Base-by-base conservation (phyloP, 2,888 invertebrate genomes). In the Drosophila hawaiiensis region DNA sequence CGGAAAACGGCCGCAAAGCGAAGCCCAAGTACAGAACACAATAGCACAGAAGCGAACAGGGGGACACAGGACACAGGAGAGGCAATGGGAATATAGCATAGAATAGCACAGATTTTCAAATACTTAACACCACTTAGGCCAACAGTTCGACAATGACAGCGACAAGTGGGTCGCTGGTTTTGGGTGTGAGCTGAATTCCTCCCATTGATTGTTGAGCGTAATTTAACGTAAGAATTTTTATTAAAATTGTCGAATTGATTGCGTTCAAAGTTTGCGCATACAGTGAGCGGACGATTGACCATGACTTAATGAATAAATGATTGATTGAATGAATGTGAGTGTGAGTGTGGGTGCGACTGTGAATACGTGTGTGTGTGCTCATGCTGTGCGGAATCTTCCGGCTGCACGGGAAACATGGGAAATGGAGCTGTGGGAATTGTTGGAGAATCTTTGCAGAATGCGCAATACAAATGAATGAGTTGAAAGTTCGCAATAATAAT, bases 181-280 rank as follows among this genome's bases (percentile, higher is more conserved):
- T 39, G 28, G 31, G 29, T n/a, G n/a, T 9, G 41, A 37, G 7
- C 9, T 29, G 39, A 9, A 56, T 41, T 39, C 39, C 39, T 58
- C 66, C 49, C 66, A 58, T 73, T 78, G 74, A 77, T 80, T 82
- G 77, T 63, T 69, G 56, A 76, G 76, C 78, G 84, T 80, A 83
- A 89, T 84, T 86, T 74, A 84, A 83, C 84, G 71, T 76, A 87
- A 79, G 89, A 83, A 86, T 84, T 89, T 87, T 86, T 84, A 84
- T 87, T 89, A 84, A 86, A 86, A 86, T 88, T 85, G 80, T 68
- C 78, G 63, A 84, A 76, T 84, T 73, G 82, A 70, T 83, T 79
- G 80, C 73, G 74, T 64, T 56, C 33, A 85, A 84, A 76, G 75
- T 84, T 81, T 75, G 53, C 49, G 69, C 62, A 52, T 10, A 47